Evolutionary conservation across 2,113 vertebrate genomes (phyloP).

Genomic region (Pachyramphus minor): DNA sequence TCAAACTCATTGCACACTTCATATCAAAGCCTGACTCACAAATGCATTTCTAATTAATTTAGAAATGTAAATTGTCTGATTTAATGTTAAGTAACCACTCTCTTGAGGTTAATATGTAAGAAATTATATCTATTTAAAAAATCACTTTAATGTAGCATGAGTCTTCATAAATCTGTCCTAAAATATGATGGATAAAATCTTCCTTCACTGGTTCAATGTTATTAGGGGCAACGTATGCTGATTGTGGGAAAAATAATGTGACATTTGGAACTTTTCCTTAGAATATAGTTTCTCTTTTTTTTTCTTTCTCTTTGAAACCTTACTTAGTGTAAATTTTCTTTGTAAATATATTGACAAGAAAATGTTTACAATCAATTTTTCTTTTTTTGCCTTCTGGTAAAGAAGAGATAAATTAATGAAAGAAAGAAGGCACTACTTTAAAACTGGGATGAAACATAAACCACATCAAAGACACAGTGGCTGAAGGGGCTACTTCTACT

Average conservation of each 20-base stretch:
- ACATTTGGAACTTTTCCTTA: not conserved
- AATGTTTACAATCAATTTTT: not conserved
- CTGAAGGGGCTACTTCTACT: not conserved
- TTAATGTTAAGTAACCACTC: not conserved
- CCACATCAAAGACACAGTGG: not conserved
- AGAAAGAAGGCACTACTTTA: not conserved
- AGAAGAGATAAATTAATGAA: not conserved
- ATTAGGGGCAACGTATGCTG: not conserved
- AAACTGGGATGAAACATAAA: not conserved
- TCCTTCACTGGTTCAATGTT: not conserved
- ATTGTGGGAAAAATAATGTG: not conserved
- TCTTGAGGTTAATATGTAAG: not conserved
- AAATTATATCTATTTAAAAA: not conserved
- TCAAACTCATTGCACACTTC: not conserved
- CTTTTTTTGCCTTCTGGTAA: not conserved
- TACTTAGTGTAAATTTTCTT: not conserved
- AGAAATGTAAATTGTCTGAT: not conserved
- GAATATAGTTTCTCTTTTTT: not conserved
- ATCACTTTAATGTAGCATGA: not conserved
- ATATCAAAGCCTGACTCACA: not conserved
- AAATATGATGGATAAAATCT: not conserved
- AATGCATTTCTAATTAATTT: conserved; percentile 19
- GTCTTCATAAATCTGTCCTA: not conserved
- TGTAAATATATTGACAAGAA: not conserved
- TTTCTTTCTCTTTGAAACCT: not conserved